Base-by-base conservation (phyloP, 2,797 vertebrate species). In the Danio tinwini region DNA sequence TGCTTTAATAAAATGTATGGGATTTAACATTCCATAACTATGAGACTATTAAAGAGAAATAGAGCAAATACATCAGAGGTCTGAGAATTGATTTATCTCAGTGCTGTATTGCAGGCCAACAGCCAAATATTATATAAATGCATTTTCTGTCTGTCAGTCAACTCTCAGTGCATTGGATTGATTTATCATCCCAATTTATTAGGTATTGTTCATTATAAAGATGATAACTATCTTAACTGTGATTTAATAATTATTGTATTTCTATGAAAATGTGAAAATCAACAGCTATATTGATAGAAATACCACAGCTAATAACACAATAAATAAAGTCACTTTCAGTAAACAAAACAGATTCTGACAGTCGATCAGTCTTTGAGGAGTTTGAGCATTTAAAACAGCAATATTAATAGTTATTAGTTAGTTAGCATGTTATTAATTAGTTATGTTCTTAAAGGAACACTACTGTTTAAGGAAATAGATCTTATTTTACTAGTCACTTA, bases 71-170 rank as follows among this genome's bases (percentile, higher is more conserved):
- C 10, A 65, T 65, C 14, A 68, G 53, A 37, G 53, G 5, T 59
- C 16, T 69, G 44, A 67, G 44, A 69, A 61, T 42, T 37, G 19
- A 67, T 76, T 65, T 49, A 58, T 21, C 5, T 49, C 19, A 10
- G 45, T 37, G 45, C 4, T 50, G 13, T 68, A 16, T 55, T 29
- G 6, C 37, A 50, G 29, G 21, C 53, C 19, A 55, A 40, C 53
- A 68, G 75, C 53, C 75, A 68, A 68, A 76, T 56, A 58, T 58
- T n/a, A 40, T 45, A 49, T n/a, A 58, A 49, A 49, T 58, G n/a
- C 7, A 53, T 42, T 49, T 19, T 49, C 21, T 19, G 16, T 58
- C 42, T 76, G 50, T 76, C 74, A n/a, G 10, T 76, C 50, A 58
- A 7, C 17, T 29, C 12, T 59, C 19, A 8, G 29, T 59, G 53